These are phyloP conservation scores for Stylophora pistillata DNA, from an alignment of 64 coral and sea anemone species.

Conservation along the genomic window DNA sequence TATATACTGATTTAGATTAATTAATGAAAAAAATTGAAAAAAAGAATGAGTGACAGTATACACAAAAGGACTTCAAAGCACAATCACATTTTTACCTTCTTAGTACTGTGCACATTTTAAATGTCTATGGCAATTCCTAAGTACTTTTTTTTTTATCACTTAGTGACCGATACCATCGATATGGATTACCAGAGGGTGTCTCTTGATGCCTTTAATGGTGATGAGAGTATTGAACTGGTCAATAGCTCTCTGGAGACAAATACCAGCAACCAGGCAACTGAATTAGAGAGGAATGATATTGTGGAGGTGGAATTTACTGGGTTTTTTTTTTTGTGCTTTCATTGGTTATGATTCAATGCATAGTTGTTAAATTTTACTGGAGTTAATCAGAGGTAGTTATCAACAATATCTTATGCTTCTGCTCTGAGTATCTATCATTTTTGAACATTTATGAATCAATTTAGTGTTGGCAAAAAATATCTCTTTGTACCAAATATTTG, in stretches of 20 bases:
- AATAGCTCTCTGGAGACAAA: background rate
- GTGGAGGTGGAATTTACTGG: background rate
- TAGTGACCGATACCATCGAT: background rate
- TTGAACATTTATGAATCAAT: no score
- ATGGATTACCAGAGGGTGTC: background rate
- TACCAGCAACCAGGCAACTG: background rate
- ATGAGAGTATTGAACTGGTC: slow-evolving; percentile 39
- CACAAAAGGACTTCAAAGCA: no score
- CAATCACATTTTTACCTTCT: background rate
- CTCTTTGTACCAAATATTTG: no score
- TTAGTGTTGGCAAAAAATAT: no score
- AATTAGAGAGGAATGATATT: background rate
- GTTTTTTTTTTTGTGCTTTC: no score
- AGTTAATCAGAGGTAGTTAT: background rate
- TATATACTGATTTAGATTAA: no score
- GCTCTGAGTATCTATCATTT: no score
- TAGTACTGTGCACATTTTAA: background rate
- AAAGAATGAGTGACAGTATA: no score
- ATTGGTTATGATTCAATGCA: background rate
- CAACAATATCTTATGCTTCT: no score
- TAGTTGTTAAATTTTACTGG: background rate
- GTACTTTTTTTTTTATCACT: background rate
- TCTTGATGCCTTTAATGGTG: background rate
- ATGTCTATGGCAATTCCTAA: background rate
- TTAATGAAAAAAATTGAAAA: no score